phyloP scores from a whole-genome alignment of 2,113 vertebrate species.

The Rynchops niger region DNA sequence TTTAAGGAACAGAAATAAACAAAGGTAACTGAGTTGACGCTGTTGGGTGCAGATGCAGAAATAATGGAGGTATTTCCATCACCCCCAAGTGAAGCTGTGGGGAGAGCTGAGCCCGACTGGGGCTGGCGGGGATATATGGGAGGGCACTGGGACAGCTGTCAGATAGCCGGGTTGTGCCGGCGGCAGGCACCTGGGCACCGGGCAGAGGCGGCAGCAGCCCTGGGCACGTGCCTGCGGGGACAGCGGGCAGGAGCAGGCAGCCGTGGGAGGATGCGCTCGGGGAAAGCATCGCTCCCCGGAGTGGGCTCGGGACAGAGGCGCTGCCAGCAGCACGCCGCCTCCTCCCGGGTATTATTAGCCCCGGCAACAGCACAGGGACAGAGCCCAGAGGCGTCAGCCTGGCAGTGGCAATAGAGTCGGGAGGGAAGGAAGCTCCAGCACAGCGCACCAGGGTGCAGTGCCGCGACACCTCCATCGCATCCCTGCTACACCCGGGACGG shows the following conservation, averaged over 20 bases:
- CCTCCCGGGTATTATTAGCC: background rate
- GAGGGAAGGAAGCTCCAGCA: background rate
- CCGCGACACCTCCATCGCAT: background rate
- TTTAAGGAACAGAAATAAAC: background rate
- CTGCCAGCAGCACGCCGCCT: background rate
- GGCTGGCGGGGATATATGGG: accelerated
- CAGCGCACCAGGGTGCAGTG: accelerated
- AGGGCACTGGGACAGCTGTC: accelerated
- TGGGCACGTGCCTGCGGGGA: background rate
- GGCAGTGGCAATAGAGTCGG: accelerated
- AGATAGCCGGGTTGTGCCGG: background rate
- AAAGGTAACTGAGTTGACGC: background rate
- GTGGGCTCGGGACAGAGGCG: background rate
- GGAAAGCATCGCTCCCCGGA: background rate
- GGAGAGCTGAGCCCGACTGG: background rate
- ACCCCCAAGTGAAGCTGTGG: background rate
- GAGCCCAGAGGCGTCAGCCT: background rate
- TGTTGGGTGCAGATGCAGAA: background rate
- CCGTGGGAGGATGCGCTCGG: background rate
- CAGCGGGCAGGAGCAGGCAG: background rate
- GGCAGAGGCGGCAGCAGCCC: background rate
- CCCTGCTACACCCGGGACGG: accelerated
- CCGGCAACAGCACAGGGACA: background rate
- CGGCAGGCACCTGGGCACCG: background rate
- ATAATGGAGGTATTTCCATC: background rate